These are phyloP conservation scores for Paracyclopina nana DNA, from an alignment of 1,140 invertebrate genomes.

Conservation along the genomic window DNA sequence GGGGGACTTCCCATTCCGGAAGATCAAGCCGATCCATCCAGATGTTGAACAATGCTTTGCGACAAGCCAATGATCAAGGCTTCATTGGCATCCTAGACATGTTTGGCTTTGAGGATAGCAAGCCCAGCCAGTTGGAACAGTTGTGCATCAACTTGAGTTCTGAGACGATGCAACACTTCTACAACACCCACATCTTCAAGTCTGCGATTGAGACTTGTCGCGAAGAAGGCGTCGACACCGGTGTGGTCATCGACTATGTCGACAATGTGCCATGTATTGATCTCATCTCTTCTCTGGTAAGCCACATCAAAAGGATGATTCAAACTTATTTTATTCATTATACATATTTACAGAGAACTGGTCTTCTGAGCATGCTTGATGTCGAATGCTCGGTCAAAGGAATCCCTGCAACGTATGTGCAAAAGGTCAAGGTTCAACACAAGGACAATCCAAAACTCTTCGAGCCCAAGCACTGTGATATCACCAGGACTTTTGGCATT, in stretches of 20 bases:
- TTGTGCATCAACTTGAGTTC: constrained; percentile 84
- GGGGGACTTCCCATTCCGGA: constrained; percentile 52
- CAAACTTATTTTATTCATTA: constrained; percentile 11
- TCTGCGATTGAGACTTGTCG: constrained; percentile 76
- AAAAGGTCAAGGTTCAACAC: constrained; percentile 65
- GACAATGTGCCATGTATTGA: constrained; percentile 91
- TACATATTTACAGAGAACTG: constrained; percentile 41
- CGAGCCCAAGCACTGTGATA: constrained; percentile 48
- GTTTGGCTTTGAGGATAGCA: constrained; percentile 85
- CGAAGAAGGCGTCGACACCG: constrained; percentile 76
- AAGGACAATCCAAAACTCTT: constrained; percentile 49
- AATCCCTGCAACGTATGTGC: constrained; percentile 64
- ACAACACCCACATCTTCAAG: constrained; percentile 90
- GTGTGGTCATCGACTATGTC: constrained; percentile 77
- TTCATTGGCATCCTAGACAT: constrained; percentile 87
- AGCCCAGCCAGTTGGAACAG: constrained; percentile 73
- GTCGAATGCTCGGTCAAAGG: constrained; percentile 73
- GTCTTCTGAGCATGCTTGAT: constrained; percentile 71
- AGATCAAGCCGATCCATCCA: constrained; percentile 59
- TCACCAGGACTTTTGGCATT: constrained; percentile 57
- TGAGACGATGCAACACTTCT: constrained; percentile 93
- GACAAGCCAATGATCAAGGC: constrained; percentile 80
- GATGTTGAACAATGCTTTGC: constrained; percentile 67
- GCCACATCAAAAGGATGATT: constrained; percentile 19
- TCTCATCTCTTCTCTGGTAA: constrained; percentile 68